phyloP scores from a whole-genome alignment of 2,113 vertebrate genomes.

The Tragelaphus scriptus region DNA sequence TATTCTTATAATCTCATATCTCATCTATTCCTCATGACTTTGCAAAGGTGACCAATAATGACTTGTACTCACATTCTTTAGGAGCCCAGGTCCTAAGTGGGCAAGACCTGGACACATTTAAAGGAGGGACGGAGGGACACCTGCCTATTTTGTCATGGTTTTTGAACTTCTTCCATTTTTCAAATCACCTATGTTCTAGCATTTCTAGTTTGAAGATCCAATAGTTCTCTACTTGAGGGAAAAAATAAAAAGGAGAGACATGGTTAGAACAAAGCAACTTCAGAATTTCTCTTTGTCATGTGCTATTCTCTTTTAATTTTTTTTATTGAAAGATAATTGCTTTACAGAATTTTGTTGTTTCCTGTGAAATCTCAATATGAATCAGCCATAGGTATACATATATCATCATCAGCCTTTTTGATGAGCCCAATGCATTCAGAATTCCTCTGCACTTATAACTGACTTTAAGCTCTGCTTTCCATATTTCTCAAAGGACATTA shows the following conservation, averaged over 20 bases:
- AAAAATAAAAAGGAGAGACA: not conserved
- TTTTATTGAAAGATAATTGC: not conserved
- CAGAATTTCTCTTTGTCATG: not conserved
- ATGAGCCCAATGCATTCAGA: not conserved
- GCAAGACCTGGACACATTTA: not conserved
- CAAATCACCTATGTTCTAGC: not conserved
- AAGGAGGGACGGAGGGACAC: not conserved
- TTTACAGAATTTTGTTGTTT: not conserved
- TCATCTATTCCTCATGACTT: not conserved
- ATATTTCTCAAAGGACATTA: not conserved
- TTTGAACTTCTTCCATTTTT: not conserved
- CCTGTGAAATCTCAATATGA: not conserved
- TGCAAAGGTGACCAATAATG: not conserved
- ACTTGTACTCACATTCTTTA: not conserved
- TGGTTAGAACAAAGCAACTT: not conserved
- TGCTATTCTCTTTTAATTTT: rapidly evolving
- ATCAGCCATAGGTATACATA: not conserved
- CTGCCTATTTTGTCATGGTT: not conserved
- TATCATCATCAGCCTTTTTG: not conserved
- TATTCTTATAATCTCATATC: not conserved
- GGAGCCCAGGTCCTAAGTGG: not conserved
- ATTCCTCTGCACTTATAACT: not conserved
- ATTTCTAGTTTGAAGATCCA: not conserved
- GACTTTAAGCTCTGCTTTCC: not conserved
- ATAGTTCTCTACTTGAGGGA: not conserved